These are phyloP conservation scores for Acanthornis magna DNA, from an alignment of 2,797 vertebrate species.

Conservation along the genomic window DNA sequence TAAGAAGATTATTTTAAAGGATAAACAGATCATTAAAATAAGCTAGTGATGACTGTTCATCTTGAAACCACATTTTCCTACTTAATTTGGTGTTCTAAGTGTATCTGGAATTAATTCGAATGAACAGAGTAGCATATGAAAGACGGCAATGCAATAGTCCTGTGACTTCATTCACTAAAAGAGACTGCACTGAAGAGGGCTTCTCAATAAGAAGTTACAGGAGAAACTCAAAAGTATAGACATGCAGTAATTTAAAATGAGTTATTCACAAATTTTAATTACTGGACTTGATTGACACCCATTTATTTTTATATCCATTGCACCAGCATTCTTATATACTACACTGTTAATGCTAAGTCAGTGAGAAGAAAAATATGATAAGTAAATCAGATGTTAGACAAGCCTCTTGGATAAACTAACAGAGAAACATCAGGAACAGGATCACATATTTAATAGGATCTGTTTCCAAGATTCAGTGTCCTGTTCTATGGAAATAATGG, in stretches of 20 bases:
- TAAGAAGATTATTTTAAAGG: constrained; percentile 7
- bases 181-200: background rate
- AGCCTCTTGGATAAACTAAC: background rate
- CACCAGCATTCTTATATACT: background rate
- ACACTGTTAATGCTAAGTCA: background rate
- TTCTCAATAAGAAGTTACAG: background rate
- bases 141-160: background rate
- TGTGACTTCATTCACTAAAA: background rate
- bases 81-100: background rate
- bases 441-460: background rate
- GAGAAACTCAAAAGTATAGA: background rate
- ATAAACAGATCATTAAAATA: constrained; percentile 27
- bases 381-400: background rate
- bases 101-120: background rate
- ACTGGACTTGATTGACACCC: background rate
- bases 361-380: background rate
- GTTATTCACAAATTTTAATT: background rate
- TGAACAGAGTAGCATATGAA: background rate
- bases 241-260: background rate
- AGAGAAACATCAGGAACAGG: background rate
- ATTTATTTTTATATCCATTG: background rate
- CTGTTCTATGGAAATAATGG: background rate
- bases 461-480: background rate
- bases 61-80: background rate
- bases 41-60: background rate